A percentile compares a stretch with the other conserved stretches of the same genome.
phyloP scores from a whole-genome alignment of 1,140 invertebrate species.

The Atopsyche davidsoni region DNA sequence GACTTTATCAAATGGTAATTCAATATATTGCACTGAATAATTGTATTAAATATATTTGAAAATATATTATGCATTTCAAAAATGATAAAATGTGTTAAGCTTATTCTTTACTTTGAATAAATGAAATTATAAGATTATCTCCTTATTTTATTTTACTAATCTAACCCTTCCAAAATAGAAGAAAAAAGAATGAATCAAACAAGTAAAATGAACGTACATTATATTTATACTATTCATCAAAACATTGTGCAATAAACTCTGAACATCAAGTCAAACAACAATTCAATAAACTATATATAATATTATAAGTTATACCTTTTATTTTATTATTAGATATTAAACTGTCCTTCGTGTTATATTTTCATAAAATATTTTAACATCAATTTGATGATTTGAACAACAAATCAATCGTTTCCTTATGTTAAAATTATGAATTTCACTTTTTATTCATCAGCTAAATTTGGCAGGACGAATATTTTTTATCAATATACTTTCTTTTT shows the following conservation, averaged over 20 bases:
- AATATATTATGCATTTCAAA: conserved; percentile 9
- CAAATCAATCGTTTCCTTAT: no score
- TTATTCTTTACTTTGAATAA: conserved; percentile 25
- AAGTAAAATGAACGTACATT: no score
- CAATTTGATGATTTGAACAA: neutral
- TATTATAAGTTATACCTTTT: conserved; percentile 25
- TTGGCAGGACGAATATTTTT: neutral
- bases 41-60: conserved; percentile 2
- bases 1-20: no score
- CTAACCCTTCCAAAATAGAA: no score
- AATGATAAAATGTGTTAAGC: conserved; percentile 22
- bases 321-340: no score
- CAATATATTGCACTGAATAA: conserved; percentile 3
- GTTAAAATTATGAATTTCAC: no score
- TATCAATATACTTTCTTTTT: neutral
- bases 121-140: conserved; percentile 19
- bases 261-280: conserved; percentile 16
- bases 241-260: conserved; percentile 21
- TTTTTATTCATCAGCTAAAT: neutral
- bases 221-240: conserved; percentile 9
- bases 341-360: no score
- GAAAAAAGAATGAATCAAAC: no score
- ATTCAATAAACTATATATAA: conserved; percentile 9
- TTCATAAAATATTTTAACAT: neutral
- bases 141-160: neutral